Evolutionary conservation across 1,140 invertebrate genomes (phyloP).

Genomic region (Camponotus pennsylvanicus): DNA sequence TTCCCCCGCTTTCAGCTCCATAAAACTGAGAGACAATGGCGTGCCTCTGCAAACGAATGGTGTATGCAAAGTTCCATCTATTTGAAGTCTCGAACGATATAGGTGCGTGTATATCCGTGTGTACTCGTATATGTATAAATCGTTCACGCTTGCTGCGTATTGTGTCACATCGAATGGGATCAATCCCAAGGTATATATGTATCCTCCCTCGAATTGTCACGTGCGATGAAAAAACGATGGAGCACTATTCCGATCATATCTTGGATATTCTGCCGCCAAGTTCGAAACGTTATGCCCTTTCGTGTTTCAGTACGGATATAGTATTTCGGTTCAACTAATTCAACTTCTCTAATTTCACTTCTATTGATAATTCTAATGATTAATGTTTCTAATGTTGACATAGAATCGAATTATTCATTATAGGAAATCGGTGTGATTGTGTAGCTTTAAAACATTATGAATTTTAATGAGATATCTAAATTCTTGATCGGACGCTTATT

Average conservation of each 20-base stretch:
- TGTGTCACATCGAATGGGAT: slow-evolving; percentile 43
- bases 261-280: slow-evolving; percentile 14
- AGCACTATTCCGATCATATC: slow-evolving; percentile 1
- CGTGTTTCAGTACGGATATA: not conserved
- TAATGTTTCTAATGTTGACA: not conserved
- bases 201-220: slow-evolving; percentile 18
- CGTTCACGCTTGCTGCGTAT: slow-evolving; percentile 18
- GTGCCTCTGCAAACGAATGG: slow-evolving; percentile 62
- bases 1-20: slow-evolving; percentile 41
- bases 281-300: slow-evolving; percentile 20
- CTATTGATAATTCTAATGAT: not conserved
- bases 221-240: slow-evolving; percentile 16
- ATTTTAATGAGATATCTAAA: slow-evolving; percentile 17
- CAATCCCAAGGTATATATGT: slow-evolving; percentile 6
- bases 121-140: not conserved
- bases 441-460: not conserved
- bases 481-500: not conserved
- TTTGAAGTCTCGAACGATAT: slow-evolving; percentile 16
- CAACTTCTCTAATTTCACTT: not conserved
- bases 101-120: not conserved
- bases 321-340: not conserved
- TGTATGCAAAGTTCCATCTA: slow-evolving; percentile 50
- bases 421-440: not conserved
- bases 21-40: slow-evolving; percentile 66
- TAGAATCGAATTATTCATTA: not conserved